Evolutionary conservation across 2,113 vertebrate genomes (phyloP).

Genomic region (Numenius arquata): DNA sequence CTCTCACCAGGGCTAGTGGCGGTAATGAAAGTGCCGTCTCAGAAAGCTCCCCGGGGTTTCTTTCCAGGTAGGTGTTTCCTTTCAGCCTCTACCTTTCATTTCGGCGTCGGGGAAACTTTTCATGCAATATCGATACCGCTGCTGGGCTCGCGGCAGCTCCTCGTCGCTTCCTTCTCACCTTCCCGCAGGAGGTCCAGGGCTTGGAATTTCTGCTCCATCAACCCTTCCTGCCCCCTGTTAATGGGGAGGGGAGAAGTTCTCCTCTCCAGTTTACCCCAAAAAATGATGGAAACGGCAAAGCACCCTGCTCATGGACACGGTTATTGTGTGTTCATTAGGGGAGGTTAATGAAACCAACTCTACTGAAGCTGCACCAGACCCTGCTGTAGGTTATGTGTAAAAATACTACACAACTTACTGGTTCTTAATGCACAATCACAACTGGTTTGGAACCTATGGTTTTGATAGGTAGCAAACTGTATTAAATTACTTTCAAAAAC

Average conservation of each 20-base stretch:
- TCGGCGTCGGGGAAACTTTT: background rate
- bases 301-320: background rate
- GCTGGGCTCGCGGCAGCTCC: background rate
- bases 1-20: background rate
- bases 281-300: no score
- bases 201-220: background rate
- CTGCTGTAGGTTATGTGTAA: background rate
- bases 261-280: background rate
- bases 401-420: background rate
- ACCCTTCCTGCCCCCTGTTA: fast-evolving
- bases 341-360: background rate
- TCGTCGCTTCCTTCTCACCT: background rate
- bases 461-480: background rate
- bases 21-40: background rate
- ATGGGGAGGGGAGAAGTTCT: background rate
- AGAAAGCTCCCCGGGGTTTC: background rate
- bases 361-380: background rate
- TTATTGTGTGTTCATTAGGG: background rate
- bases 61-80: background rate
- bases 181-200: fast-evolving
- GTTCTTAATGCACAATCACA: background rate
- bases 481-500: background rate
- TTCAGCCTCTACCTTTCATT: background rate
- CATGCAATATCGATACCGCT: background rate
- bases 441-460: background rate